Evolutionary conservation across 1,140 invertebrate species (phyloP).

Genomic region (Drosophila sechellia): DNA sequence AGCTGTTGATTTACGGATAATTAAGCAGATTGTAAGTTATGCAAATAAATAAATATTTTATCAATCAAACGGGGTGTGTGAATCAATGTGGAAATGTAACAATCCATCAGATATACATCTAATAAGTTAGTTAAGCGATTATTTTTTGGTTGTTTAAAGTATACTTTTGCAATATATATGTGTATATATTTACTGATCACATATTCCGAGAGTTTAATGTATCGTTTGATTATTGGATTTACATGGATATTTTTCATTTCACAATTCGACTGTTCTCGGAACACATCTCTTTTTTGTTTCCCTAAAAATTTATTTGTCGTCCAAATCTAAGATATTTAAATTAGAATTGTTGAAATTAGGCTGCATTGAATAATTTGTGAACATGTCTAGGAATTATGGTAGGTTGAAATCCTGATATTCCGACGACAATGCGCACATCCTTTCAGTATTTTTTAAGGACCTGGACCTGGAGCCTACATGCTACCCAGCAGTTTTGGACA

Average conservation of each 20-base stretch:
- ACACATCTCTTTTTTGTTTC: not conserved
- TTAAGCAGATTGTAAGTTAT: constrained; percentile 42
- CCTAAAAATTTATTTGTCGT: constrained; percentile 10
- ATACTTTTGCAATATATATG: too few relatives aligned
- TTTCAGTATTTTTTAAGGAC: constrained; percentile 9
- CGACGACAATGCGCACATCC: too few relatives aligned
- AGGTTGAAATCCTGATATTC: not conserved
- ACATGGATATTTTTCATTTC: not conserved
- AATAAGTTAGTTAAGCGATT: not conserved
- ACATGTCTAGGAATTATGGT: constrained; percentile 26
- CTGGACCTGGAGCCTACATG: constrained; percentile 42
- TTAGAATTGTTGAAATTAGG: not conserved
- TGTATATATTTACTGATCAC: not conserved
- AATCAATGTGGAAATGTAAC: not conserved
- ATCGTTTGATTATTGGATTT: not conserved
- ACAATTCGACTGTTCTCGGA: not conserved
- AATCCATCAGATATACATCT: too few relatives aligned
- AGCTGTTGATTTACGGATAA: constrained; percentile 46
- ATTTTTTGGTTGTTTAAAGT: too few relatives aligned
- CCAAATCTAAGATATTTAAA: not conserved
- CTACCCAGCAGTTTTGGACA: constrained; percentile 33
- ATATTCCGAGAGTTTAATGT: not conserved
- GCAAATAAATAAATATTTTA: constrained; percentile 65
- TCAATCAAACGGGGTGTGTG: constrained; percentile 32
- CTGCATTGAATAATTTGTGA: not conserved